phyloP scores from a whole-genome alignment of 2,797 vertebrate genomes.

The Neomorphus geoffroyi region DNA sequence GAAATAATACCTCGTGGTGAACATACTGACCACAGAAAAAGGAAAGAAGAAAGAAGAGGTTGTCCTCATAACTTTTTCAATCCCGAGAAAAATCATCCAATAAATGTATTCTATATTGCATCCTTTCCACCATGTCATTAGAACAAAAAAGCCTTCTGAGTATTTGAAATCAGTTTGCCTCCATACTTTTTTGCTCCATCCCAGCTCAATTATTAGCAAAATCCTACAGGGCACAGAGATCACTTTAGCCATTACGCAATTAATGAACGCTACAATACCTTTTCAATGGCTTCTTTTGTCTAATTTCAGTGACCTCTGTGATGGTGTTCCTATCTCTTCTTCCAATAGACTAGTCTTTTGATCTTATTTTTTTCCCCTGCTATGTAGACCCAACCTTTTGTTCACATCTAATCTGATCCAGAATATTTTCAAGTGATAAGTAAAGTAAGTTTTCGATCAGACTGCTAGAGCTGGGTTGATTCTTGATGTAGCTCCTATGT shows the following conservation, averaged over 20 bases:
- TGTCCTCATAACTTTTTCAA: not conserved
- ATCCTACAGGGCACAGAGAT: not conserved
- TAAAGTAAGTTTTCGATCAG: not conserved
- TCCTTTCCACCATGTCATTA: not conserved
- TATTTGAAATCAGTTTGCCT: not conserved
- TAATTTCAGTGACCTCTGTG: accelerated
- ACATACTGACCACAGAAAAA: not conserved
- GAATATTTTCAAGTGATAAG: not conserved
- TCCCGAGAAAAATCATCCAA: not conserved
- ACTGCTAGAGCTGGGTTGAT: not conserved
- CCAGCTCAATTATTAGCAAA: not conserved
- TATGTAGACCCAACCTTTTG: accelerated
- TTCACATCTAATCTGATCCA: not conserved
- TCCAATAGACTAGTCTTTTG: accelerated
- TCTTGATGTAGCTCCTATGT: not conserved
- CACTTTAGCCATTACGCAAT: not conserved
- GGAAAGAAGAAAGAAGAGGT: not conserved
- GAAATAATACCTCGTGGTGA: not conserved
- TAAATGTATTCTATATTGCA: not conserved
- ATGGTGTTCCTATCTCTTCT: not conserved
- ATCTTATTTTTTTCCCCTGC: not conserved
- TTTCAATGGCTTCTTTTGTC: not conserved
- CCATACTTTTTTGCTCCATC: not conserved
- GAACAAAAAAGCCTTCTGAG: not conserved
- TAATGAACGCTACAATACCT: not conserved